Evolutionary conservation across 1,140 invertebrate species (phyloP).

Genomic region (Heliothis subflexa): DNA sequence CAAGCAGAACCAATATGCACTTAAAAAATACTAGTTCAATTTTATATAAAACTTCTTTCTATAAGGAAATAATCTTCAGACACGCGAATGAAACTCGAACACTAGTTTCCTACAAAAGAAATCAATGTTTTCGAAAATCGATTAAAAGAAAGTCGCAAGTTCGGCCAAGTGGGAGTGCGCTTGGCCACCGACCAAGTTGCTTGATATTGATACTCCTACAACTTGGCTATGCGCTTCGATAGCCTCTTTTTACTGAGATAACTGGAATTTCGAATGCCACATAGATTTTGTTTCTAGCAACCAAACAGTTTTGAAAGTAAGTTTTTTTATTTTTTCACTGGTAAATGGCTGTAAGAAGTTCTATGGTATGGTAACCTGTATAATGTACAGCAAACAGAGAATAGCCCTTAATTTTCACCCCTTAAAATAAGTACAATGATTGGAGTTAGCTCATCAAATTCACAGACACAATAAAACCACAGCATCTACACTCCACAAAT

Average conservation of each 20-base stretch:
- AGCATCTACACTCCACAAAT: too few relatives aligned
- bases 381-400: too few relatives aligned
- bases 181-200: slow-evolving; percentile 25
- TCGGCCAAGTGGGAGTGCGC: slow-evolving; percentile 1
- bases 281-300: background rate
- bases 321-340: too few relatives aligned
- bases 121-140: slow-evolving; percentile 10
- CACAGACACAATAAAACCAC: too few relatives aligned
- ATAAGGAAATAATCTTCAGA: background rate
- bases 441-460: too few relatives aligned
- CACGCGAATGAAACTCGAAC: slow-evolving; percentile 14
- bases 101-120: background rate
- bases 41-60: background rate
- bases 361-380: too few relatives aligned
- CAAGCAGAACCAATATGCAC: background rate
- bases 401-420: too few relatives aligned
- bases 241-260: background rate
- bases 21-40: background rate
- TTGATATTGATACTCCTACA: slow-evolving; percentile 27
- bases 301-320: background rate
- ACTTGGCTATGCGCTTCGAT: slow-evolving; percentile 17
- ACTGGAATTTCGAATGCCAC: background rate
- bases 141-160: slow-evolving; percentile 2
- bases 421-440: too few relatives aligned
- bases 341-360: too few relatives aligned